Evolutionary conservation across 2,888 invertebrate species (phyloP).

Genomic region (Taphrorychus bicolor): DNA sequence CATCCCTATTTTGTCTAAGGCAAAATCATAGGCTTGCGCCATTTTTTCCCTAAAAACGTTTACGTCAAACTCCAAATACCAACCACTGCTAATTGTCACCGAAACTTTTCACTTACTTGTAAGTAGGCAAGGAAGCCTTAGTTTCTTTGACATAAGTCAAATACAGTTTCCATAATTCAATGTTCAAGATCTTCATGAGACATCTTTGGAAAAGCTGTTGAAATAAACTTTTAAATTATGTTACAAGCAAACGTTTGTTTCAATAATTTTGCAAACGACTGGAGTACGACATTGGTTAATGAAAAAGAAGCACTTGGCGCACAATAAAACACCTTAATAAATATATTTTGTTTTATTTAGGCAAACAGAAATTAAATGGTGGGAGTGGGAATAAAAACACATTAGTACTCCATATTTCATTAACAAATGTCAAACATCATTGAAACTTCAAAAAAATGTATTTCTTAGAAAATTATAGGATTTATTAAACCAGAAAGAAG

Average conservation of each 20-base stretch:
- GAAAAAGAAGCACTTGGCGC: slow-evolving; percentile 47
- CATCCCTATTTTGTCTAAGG: slow-evolving; percentile 98
- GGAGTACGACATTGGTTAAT: slow-evolving; percentile 48
- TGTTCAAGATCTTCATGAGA: slow-evolving; percentile 97
- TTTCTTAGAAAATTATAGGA: slow-evolving; percentile 16
- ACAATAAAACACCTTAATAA: slow-evolving; percentile 44
- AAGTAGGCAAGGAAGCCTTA: slow-evolving; percentile 88
- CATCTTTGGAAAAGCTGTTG: slow-evolving; percentile 94
- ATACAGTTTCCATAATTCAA: slow-evolving; percentile 98
- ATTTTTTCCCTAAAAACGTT: slow-evolving; percentile 86
- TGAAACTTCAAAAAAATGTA: slow-evolving; percentile 13
- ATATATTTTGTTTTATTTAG: slow-evolving; percentile 6
- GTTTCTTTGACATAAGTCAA: slow-evolving; percentile 98
- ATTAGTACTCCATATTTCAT: slow-evolving; percentile 45
- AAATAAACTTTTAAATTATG: slow-evolving; percentile 48
- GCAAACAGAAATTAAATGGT: slow-evolving; percentile 17
- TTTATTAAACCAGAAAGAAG: slow-evolving; percentile 52
- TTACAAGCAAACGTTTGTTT: slow-evolving; percentile 1
- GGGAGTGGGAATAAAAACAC: slow-evolving; percentile 43
- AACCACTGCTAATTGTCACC: neutral
- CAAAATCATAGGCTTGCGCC: slow-evolving; percentile 99
- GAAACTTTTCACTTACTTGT: slow-evolving; percentile 94
- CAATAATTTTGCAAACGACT: slow-evolving; percentile 2
- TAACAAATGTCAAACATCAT: slow-evolving; percentile 50
- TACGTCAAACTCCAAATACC: no score